Conservation (phyloP, 2,888 invertebrate genomes). For the Eupeodes latifasciatus region DNA sequence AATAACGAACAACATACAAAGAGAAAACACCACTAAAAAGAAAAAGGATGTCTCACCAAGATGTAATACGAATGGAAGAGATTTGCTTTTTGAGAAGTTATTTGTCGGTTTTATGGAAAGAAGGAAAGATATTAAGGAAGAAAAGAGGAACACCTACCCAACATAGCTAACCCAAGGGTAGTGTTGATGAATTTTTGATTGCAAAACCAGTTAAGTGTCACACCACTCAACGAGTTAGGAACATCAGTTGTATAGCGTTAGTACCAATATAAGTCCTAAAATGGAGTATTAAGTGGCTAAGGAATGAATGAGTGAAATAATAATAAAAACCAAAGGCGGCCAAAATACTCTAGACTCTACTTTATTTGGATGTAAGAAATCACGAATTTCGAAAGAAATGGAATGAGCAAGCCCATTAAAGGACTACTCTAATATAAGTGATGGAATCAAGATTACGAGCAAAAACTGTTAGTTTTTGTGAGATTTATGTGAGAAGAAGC, state of each 20-base stretch:
- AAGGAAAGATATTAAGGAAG: not conserved
- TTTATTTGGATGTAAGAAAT: slow-evolving; percentile 1
- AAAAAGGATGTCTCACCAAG: slow-evolving; percentile 5
- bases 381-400: not conserved
- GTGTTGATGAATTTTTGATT: slow-evolving; percentile 72
- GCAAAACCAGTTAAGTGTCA: slow-evolving; percentile 63
- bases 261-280: not conserved
- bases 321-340: slow-evolving; percentile 5
- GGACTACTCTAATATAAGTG: not conserved
- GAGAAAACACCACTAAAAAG: not conserved
- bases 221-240: slow-evolving; percentile 49
- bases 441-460: slow-evolving; percentile 14
- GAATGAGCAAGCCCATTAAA: slow-evolving; percentile 1
- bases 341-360: not conserved
- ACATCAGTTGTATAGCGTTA: not conserved
- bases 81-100: slow-evolving; percentile 46
- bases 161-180: slow-evolving; percentile 29
- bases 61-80: slow-evolving; percentile 47
- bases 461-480: slow-evolving; percentile 7
- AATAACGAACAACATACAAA: slow-evolving; percentile 1
- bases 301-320: not conserved
- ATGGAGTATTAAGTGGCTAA: slow-evolving; percentile 62
- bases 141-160: not conserved
- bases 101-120: not conserved
- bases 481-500: not conserved